Conservation (phyloP, 2,888 invertebrate genomes). For the Mimumesa dahlbomi region DNA sequence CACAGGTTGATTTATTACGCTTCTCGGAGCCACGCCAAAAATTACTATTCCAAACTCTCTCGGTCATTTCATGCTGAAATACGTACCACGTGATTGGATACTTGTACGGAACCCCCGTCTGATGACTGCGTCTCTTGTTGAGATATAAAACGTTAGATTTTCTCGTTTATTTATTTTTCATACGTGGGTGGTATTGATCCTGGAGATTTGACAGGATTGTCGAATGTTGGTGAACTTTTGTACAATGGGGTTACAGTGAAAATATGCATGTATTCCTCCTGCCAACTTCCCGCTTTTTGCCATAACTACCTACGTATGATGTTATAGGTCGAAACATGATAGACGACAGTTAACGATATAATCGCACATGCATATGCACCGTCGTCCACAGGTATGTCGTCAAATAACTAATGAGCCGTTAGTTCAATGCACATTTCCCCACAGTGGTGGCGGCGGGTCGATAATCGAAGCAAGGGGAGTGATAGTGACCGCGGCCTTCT, state of each 20-base stretch:
- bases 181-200: too few relatives aligned
- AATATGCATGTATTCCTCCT: too few relatives aligned
- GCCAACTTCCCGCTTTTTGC: too few relatives aligned
- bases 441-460: conserved; percentile 22
- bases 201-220: too few relatives aligned
- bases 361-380: conserved; percentile 9
- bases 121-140: too few relatives aligned
- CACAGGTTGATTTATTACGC: conserved; percentile 7
- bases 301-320: too few relatives aligned
- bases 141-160: too few relatives aligned
- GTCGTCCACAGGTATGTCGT: background rate
- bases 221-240: too few relatives aligned
- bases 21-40: background rate
- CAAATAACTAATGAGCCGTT: conserved; percentile 37
- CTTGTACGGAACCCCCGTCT: background rate
- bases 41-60: background rate
- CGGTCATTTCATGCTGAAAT: background rate
- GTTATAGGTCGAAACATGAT: background rate
- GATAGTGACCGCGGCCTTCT: conserved; percentile 72
- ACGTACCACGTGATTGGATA: background rate
- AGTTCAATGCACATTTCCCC: conserved; percentile 25
- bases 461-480: conserved; percentile 44
- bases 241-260: too few relatives aligned
- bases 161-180: too few relatives aligned
- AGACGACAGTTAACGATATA: background rate